Conservation (phyloP, 30 jellyfish, hydroid and myxozoan genomes). For the Cassiopea andromeda region DNA sequence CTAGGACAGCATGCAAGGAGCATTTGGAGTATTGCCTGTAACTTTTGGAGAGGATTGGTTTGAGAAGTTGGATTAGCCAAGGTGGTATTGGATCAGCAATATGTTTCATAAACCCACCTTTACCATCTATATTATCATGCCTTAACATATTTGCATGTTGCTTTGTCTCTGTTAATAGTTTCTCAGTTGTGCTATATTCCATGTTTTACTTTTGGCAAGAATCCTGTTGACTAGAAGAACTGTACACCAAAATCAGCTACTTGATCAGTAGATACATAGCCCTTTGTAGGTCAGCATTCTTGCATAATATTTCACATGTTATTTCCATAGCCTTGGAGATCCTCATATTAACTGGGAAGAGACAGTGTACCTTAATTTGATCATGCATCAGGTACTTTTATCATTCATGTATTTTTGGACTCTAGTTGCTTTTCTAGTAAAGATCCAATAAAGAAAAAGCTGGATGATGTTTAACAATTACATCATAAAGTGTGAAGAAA, state of each 20-base stretch:
- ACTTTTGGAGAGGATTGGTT: neutral
- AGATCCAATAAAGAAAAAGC: no score
- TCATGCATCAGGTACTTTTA: slow-evolving; percentile 77
- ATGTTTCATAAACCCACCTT: neutral
- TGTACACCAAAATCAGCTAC: neutral
- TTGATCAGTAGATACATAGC: neutral
- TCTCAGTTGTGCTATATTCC: neutral
- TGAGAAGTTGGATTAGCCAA: neutral
- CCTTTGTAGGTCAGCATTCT: neutral
- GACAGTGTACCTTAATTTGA: slow-evolving; percentile 82
- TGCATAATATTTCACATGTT: neutral
- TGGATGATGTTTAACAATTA: no score
- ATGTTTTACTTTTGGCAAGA: neutral
- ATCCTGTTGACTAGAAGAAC: neutral
- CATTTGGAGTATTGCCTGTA: neutral
- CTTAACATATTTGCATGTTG: no score
- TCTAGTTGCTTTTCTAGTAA: no score
- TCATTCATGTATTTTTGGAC: neutral
- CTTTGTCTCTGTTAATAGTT: neutral
- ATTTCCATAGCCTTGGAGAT: slow-evolving; percentile 78
- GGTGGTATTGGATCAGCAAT: neutral
- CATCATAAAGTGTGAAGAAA: no score
- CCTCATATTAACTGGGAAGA: slow-evolving; percentile 97
- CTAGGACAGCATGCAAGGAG: neutral
- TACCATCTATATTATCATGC: no score